phyloP scores from a whole-genome alignment of 2,113 vertebrate genomes.

The Tachysurus fulvidraco region DNA sequence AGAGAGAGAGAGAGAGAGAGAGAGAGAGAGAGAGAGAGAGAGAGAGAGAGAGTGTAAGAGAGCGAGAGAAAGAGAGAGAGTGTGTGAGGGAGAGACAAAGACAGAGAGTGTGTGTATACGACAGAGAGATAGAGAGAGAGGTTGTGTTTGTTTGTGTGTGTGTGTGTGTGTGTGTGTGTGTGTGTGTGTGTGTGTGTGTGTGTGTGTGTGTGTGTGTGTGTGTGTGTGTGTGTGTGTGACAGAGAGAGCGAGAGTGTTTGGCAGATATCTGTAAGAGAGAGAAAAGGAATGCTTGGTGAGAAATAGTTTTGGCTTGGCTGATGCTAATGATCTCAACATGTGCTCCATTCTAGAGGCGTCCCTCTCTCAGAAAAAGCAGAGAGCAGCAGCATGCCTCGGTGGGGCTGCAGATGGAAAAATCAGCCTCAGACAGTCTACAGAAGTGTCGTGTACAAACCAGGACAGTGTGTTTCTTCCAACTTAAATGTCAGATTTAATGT shows the following conservation, averaged over 20 bases:
- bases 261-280: constrained; percentile 10
- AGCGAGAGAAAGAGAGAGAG: too few species aligned
- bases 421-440: constrained; percentile 61
- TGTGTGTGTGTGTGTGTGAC: neutral
- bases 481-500: constrained; percentile 58
- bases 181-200: neutral
- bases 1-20: neutral
- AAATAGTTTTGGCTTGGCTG: constrained; percentile 72
- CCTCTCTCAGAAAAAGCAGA: constrained; percentile 61
- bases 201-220: too few species aligned
- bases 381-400: constrained; percentile 67
- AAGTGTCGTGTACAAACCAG: constrained; percentile 38
- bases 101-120: too few species aligned
- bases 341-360: constrained; percentile 69
- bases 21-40: neutral
- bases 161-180: neutral
- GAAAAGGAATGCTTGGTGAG: constrained; percentile 70
- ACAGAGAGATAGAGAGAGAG: too few species aligned
- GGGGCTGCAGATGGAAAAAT: constrained; percentile 67
- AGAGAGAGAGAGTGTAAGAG: too few species aligned
- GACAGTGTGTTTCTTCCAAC: constrained; percentile 52
- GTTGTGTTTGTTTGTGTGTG: too few species aligned
- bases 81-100: too few species aligned
- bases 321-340: constrained; percentile 79
- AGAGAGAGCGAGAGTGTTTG: neutral